These are phyloP conservation scores for Porites lobata DNA, from an alignment of 92 coral and sea anemone species.

Conservation along the genomic window DNA sequence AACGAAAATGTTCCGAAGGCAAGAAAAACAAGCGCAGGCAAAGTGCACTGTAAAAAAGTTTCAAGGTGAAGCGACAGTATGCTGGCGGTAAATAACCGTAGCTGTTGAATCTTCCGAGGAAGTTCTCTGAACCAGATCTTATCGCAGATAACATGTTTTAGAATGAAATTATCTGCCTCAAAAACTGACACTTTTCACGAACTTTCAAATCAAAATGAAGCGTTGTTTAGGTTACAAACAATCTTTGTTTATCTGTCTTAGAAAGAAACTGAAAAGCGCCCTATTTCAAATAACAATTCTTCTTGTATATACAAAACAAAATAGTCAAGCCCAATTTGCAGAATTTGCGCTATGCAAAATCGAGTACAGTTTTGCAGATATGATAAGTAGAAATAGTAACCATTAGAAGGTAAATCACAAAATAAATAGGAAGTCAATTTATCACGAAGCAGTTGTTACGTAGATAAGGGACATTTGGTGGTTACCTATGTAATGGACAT, in stretches of 20 bases:
- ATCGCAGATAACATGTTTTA: constrained; percentile 34
- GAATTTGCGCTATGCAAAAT: background rate
- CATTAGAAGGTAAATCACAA: background rate
- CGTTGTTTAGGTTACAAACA: background rate
- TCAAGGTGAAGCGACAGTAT: background rate
- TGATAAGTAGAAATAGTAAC: background rate
- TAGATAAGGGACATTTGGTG: constrained; percentile 11
- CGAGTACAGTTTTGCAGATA: background rate
- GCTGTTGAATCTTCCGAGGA: background rate
- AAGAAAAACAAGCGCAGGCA: constrained; percentile 1
- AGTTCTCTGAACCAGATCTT: constrained; percentile 24
- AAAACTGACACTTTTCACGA: constrained; percentile 1
- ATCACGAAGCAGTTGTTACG: constrained; percentile 1
- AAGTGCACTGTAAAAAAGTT: constrained; percentile 10
- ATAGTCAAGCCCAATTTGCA: no score
- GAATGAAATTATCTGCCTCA: constrained; percentile 13
- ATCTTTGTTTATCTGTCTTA: background rate
- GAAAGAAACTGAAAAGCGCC: background rate
- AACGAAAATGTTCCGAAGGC: background rate
- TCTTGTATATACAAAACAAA: no score
- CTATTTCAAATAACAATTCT: background rate
- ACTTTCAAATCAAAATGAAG: background rate
- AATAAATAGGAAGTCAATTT: constrained; percentile 15
- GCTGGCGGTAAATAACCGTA: background rate
- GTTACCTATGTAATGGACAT: background rate